A percentile compares a stretch with the other conserved stretches of the same genome.
These are phyloP conservation scores for Maniola jurtina DNA, from an alignment of 1,140 invertebrate species.

Conservation along the genomic window DNA sequence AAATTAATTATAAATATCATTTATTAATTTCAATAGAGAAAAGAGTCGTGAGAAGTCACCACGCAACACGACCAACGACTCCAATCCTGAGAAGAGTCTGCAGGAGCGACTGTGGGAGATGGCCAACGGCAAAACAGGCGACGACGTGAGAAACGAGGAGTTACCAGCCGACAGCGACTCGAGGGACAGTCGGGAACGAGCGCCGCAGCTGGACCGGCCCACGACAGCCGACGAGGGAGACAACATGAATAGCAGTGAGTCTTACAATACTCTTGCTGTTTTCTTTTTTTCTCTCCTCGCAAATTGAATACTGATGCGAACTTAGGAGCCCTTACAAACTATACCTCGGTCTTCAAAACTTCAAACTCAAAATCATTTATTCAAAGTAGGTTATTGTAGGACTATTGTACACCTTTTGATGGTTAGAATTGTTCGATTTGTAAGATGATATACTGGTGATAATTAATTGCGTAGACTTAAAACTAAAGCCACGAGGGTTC, in stretches of 20 bases:
- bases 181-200: slow-evolving; percentile 23
- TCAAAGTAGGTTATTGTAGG: too few species aligned
- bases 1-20: too few species aligned
- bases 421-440: too few species aligned
- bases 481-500: too few species aligned
- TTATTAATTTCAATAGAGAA: slow-evolving; percentile 33
- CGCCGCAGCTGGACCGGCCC: slow-evolving; percentile 21
- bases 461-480: too few species aligned
- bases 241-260: slow-evolving; percentile 1
- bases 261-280: not conserved
- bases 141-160: slow-evolving; percentile 4
- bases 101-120: slow-evolving; percentile 77
- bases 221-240: slow-evolving; percentile 5
- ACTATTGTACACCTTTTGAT: too few species aligned
- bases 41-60: slow-evolving; percentile 67
- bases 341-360: too few species aligned
- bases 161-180: slow-evolving; percentile 5
- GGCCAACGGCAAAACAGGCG: slow-evolving; percentile 67
- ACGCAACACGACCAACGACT: slow-evolving; percentile 28
- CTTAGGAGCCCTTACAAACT: too few species aligned
- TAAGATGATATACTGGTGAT: too few species aligned
- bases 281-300: too few species aligned
- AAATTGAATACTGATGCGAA: too few species aligned
- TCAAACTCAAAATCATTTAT: too few species aligned
- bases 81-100: slow-evolving; percentile 50